Evolutionary conservation across 1,140 invertebrate genomes (phyloP), one percentile per base, ranked within the genome.

Genomic region (fruit fly (Drosophila melanogaster)): DNA sequence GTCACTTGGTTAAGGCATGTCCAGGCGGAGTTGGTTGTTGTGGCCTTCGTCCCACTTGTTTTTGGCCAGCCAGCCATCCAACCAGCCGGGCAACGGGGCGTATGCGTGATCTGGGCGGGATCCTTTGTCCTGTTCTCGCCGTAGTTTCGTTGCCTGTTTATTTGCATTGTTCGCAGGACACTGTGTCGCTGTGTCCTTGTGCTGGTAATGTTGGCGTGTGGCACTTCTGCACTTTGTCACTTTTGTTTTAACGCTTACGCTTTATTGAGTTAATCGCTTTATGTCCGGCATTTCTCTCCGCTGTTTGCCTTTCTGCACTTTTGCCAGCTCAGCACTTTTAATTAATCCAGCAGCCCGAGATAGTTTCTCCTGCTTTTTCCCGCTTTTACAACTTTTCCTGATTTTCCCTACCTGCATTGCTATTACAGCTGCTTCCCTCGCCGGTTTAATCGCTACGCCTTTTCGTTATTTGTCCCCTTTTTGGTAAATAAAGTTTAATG

Each of bases 221-320:
- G 59, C 59, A 75, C 60, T 53, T 62, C 38, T 64, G 56, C 78
- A 81, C 78, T 81, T 81, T 81, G 79, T 81, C 79, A 77, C 79
- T 81, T 81, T 81, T 81, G 78, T 81, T 81, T 81, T 81, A 81
- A 81, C 79, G 79, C 73, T 81, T 67, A 62, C 79, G 79, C 79
- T 81, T 81, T 81, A 81, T 81, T 81, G 79, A 81, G 79, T 81
- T 81, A 81, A 81, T 81, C 79, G 79, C 79, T 81, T 81, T 81
- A 81, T 81, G 78, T 75, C 61, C 73, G 41, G 73, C 62, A 58
- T 65, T 59, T 54, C 37, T 19, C 40, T 8, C 44, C 56, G 46
- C 46, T 81, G 60, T 81, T 81, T 81, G 78, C 73, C 79, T 81
- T 81, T 77, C 73, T 81, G 72, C 79, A 81, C 73, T 81, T 81